A percentile compares a stretch with the other conserved stretches of the same genome.
These are phyloP conservation scores for Cerceris rybyensis DNA, from an alignment of 2,888 invertebrate genomes.

Conservation along the genomic window DNA sequence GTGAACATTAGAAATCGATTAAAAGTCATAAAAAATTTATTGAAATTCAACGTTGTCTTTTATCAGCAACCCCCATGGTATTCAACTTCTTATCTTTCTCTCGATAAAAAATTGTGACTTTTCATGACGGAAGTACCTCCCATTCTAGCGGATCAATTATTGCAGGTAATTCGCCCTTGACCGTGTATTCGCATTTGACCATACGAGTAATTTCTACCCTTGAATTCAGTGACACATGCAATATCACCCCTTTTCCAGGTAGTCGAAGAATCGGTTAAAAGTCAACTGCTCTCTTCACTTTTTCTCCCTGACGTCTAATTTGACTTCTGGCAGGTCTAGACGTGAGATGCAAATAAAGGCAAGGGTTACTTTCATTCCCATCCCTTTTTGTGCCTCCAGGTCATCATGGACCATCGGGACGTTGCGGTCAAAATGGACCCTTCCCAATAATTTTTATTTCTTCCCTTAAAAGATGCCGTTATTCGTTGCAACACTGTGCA, in stretches of 20 bases:
- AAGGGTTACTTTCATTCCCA: conserved; percentile 30
- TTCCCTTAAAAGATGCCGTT: not conserved
- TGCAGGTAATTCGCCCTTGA: not conserved
- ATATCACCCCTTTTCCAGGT: conserved; percentile 32
- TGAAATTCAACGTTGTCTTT: no score
- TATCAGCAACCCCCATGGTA: no score
- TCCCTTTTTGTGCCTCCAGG: conserved; percentile 20
- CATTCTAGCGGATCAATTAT: no score
- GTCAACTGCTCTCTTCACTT: conserved; percentile 47
- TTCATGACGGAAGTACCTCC: no score
- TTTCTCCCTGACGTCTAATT: conserved; percentile 29
- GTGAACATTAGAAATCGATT: no score
- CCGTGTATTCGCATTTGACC: not conserved
- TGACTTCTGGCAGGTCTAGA: conserved; percentile 46
- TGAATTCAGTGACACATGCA: not conserved
- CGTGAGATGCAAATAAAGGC: conserved; percentile 31
- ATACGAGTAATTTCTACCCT: not conserved
- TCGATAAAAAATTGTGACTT: no score
- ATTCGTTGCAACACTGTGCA: not conserved
- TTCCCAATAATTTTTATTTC: not conserved
- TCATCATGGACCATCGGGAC: conserved; percentile 55
- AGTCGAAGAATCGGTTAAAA: conserved; percentile 53
- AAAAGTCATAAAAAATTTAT: no score
- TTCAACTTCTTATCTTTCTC: no score
- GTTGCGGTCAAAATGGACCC: conserved; percentile 41